Conservation (phyloP, 2,113 vertebrate species). For the Phoenicopterus ruber region DNA sequence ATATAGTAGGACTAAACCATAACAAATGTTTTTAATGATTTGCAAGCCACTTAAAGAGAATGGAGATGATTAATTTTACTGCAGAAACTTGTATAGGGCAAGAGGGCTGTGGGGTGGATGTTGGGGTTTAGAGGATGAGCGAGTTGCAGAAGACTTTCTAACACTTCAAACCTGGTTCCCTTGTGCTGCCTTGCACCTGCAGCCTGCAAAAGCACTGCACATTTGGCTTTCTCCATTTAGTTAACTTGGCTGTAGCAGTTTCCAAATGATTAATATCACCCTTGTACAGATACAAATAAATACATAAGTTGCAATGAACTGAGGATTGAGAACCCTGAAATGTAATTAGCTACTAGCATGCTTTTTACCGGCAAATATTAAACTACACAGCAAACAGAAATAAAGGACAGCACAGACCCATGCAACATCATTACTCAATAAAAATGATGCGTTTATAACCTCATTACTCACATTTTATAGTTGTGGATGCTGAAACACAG, state of each 20-base stretch:
- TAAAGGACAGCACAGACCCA: not conserved
- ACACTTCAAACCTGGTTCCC: not conserved
- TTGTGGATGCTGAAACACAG: not conserved
- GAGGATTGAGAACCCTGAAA: not conserved
- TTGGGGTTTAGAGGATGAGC: not conserved
- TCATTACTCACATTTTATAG: slow-evolving; percentile 48
- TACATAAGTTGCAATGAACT: not conserved
- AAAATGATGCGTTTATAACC: slow-evolving; percentile 43
- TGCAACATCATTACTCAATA: not conserved
- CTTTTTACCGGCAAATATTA: not conserved
- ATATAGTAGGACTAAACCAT: not conserved
- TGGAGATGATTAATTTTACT: not conserved
- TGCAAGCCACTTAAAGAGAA: not conserved
- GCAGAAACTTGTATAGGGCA: rapidly evolving
- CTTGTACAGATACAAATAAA: not conserved
- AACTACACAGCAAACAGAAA: slow-evolving; percentile 22
- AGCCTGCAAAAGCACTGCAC: not conserved
- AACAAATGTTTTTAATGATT: not conserved
- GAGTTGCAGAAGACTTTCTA: not conserved
- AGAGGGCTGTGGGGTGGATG: rapidly evolving
- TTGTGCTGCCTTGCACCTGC: not conserved
- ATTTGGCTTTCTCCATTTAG: not conserved
- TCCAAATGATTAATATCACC: not conserved
- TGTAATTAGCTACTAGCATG: not conserved
- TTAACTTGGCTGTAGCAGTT: not conserved